These are phyloP conservation scores for Macropodus opercularis DNA, from an alignment of 2,797 vertebrate genomes.

Conservation along the genomic window DNA sequence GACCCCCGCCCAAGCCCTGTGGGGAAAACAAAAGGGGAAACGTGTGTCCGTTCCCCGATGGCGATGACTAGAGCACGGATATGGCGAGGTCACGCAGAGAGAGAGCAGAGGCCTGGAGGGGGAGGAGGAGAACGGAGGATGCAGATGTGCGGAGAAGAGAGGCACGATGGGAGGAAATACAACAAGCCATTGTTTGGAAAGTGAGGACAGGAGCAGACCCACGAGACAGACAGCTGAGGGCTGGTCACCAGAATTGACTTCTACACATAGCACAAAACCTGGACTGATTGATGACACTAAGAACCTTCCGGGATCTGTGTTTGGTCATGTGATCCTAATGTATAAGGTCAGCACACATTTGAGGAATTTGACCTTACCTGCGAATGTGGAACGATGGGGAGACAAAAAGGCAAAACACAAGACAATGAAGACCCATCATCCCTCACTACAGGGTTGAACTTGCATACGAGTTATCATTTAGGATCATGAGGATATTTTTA, in stretches of 20 bases:
- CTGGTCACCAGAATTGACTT: conserved; percentile 51
- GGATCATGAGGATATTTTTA: background rate
- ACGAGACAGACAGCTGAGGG: conserved; percentile 74
- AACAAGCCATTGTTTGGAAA: conserved; percentile 81
- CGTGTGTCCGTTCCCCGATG: conserved; percentile 44
- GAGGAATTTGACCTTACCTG: conserved; percentile 27
- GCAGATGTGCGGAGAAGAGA: conserved; percentile 77
- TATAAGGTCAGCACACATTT: conserved; percentile 28
- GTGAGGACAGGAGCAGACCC: conserved; percentile 62
- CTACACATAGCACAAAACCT: conserved; percentile 17
- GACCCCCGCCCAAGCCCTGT: conserved; percentile 39
- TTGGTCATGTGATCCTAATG: conserved; percentile 37
- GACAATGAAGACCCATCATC: conserved; percentile 7
- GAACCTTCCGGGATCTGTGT: conserved; percentile 29
- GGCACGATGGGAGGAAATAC: conserved; percentile 77
- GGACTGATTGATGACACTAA: conserved; percentile 17
- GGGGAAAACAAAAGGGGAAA: conserved; percentile 56
- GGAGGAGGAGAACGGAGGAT: conserved; percentile 71
- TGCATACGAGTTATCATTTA: background rate
- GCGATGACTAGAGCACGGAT: conserved; percentile 47
- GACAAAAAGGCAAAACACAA: background rate
- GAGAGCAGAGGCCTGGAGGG: conserved; percentile 45
- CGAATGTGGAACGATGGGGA: conserved; percentile 10
- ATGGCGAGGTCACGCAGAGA: conserved; percentile 54
- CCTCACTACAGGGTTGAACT: background rate